Conservation (phyloP, 2,888 invertebrate genomes). For the Colletes collaris region DNA sequence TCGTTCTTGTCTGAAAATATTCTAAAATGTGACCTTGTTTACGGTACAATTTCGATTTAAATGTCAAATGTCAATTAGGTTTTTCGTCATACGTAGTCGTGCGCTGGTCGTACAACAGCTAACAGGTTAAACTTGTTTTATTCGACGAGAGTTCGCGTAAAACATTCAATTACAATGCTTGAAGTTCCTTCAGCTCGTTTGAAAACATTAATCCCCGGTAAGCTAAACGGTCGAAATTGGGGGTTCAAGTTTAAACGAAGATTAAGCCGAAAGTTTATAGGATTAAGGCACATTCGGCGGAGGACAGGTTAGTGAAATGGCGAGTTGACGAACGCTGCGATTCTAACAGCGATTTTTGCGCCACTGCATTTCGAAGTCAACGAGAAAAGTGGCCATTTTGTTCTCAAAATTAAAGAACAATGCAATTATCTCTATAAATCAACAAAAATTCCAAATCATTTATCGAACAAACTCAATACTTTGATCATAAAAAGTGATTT, state of each 20-base stretch:
- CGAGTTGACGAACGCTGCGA: constrained; percentile 22
- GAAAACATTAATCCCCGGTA: constrained; percentile 67
- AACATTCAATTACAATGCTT: constrained; percentile 66
- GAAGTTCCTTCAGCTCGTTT: constrained; percentile 57
- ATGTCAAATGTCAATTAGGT: too few species aligned
- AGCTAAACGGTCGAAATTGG: constrained; percentile 61
- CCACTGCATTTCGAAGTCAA: too few species aligned
- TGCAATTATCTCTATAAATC: too few species aligned
- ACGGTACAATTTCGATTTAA: too few species aligned
- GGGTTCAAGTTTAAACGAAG: constrained; percentile 67
- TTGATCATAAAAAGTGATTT: too few species aligned
- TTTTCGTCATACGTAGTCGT: neutral
- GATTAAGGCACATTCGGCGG: constrained; percentile 54
- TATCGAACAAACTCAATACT: too few species aligned
- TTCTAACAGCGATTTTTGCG: neutral
- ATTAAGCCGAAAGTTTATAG: constrained; percentile 63
- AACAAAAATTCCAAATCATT: too few species aligned
- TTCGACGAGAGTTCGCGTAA: constrained; percentile 44
- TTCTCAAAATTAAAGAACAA: too few species aligned
- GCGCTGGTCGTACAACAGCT: neutral
- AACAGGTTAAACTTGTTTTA: constrained; percentile 16
- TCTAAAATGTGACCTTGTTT: too few species aligned
- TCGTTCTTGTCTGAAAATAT: too few species aligned
- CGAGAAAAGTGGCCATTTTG: too few species aligned
- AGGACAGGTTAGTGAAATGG: constrained; percentile 45